These are phyloP conservation scores for Tachystola acroxantha DNA, from an alignment of 2,888 invertebrate species.

Conservation along the genomic window DNA sequence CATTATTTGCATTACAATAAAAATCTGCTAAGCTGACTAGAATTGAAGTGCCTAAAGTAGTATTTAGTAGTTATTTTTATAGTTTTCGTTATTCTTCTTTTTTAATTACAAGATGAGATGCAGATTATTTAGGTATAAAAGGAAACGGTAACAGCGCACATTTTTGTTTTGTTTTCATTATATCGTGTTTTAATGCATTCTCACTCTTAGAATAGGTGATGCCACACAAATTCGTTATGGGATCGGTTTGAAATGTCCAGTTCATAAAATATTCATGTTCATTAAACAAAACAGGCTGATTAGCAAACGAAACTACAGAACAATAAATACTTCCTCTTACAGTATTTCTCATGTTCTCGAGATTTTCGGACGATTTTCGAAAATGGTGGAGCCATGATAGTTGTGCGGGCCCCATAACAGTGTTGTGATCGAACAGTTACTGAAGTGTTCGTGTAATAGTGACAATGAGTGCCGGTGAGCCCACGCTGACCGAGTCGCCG, in stretches of 20 bases:
- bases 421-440: conserved; percentile 33
- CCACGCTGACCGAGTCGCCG: conserved; percentile 68
- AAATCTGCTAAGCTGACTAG: not conserved
- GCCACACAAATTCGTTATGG: conserved; percentile 27
- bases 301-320: conserved; percentile 19
- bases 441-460: conserved; percentile 34
- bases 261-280: not conserved
- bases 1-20: too few relatives aligned
- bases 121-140: too few relatives aligned
- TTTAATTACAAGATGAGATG: too few relatives aligned
- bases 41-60: too few relatives aligned
- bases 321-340: conserved; percentile 23
- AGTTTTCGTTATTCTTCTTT: too few relatives aligned
- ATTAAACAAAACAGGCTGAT: conserved; percentile 4
- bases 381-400: conserved; percentile 55
- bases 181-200: not conserved
- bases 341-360: conserved; percentile 28
- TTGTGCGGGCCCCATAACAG: conserved; percentile 24
- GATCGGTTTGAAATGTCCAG: conserved; percentile 12
- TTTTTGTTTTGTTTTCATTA: too few relatives aligned
- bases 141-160: not conserved
- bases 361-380: conserved; percentile 28
- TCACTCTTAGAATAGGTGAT: conserved; percentile 13
- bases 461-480: conserved; percentile 63
- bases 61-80: too few relatives aligned